phyloP scores from a whole-genome alignment of 2,797 vertebrate species.

The Iguana delicatissima region DNA sequence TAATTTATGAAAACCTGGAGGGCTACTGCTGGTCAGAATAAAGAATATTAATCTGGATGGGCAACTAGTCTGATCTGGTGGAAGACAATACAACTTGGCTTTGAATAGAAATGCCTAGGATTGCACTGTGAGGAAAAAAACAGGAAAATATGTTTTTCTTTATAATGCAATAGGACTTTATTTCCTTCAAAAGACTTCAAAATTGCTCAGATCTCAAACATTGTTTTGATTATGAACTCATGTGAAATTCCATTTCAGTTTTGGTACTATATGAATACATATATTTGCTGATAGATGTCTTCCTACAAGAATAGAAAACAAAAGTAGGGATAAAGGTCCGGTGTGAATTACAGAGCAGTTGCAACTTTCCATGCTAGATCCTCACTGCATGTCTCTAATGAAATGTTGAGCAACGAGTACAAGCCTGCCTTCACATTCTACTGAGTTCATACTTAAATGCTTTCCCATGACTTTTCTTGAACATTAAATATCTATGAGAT shows the following conservation, averaged over 20 bases:
- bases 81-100: not conserved
- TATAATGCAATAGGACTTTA: not conserved
- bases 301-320: not conserved
- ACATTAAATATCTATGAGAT: not conserved
- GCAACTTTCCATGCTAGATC: not conserved
- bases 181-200: not conserved
- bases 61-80: not conserved
- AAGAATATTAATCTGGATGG: not conserved
- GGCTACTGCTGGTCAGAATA: not conserved
- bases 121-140: not conserved
- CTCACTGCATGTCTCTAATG: not conserved
- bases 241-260: not conserved
- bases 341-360: not conserved
- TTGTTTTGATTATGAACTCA: not conserved
- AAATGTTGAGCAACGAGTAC: not conserved
- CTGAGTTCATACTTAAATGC: not conserved
- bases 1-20: not conserved
- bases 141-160: not conserved
- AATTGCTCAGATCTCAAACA: not conserved
- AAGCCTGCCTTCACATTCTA: not conserved
- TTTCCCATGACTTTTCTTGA: conserved; percentile 1
- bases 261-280: not conserved
- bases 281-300: not conserved
- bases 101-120: not conserved
- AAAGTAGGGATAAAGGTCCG: not conserved